phyloP scores from a whole-genome alignment of 2,888 invertebrate genomes.

The Aricia artaxerxes region DNA sequence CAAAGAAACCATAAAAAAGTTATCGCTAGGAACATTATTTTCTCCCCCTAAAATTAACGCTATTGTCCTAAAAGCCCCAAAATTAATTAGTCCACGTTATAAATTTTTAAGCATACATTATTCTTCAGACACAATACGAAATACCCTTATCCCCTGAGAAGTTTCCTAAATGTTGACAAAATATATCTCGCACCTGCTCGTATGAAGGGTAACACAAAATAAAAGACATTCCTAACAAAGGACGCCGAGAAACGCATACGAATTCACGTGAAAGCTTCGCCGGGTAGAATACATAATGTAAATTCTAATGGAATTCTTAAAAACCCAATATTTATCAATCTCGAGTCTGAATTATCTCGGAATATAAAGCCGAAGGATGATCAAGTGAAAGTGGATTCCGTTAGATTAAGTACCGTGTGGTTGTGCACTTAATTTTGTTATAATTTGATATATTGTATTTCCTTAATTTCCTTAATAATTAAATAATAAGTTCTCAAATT shows the following conservation, averaged over 20 bases:
- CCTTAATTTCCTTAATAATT: no score
- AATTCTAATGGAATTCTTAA: conserved; percentile 26
- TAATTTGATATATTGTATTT: no score
- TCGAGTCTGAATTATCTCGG: conserved; percentile 10
- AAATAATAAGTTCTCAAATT: no score
- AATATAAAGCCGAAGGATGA: conserved; percentile 17
- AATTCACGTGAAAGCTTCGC: conserved; percentile 14
- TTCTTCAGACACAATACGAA: conserved; percentile 12
- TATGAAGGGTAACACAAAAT: conserved; percentile 38
- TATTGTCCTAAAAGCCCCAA: not conserved
- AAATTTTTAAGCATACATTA: not conserved
- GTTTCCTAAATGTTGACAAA: conserved; percentile 39
- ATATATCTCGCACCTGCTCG: conserved; percentile 41
- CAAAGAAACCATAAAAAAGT: not conserved
- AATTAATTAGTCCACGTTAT: conserved; percentile 1
- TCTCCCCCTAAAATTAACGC: not conserved
- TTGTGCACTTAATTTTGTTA: no score
- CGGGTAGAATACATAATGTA: conserved; percentile 21
- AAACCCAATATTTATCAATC: conserved; percentile 18
- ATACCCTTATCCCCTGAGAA: conserved; percentile 41
- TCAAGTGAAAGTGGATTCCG: conserved; percentile 14
- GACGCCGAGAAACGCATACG: conserved; percentile 34
- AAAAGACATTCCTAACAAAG: conserved; percentile 38
- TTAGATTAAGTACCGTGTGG: not conserved
- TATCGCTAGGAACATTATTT: not conserved